These are phyloP conservation scores for Drosophila kohkoa DNA, from an alignment of 1,140 invertebrate genomes.

Conservation along the genomic window DNA sequence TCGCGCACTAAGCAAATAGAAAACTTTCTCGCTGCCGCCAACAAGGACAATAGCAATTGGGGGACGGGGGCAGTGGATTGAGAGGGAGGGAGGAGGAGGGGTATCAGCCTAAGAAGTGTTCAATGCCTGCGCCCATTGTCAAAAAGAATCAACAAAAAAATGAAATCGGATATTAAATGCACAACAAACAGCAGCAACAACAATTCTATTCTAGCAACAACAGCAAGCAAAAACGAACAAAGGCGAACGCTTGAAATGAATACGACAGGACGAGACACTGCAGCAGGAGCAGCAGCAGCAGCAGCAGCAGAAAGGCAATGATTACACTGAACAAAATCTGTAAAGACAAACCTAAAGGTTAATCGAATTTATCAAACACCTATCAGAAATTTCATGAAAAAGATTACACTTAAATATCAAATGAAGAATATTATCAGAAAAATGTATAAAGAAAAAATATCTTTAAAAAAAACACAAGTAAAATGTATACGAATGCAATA, in stretches of 20 bases:
- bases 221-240: constrained; percentile 43
- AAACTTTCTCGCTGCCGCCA: constrained; percentile 58
- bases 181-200: constrained; percentile 52
- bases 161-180: constrained; percentile 83
- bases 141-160: constrained; percentile 65
- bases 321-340: constrained; percentile 29
- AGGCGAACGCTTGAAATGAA: constrained; percentile 53
- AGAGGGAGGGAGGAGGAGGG: constrained; percentile 12
- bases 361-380: too few species aligned
- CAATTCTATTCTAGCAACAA: too few species aligned
- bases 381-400: too few species aligned
- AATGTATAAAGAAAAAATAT: too few species aligned
- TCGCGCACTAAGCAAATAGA: constrained; percentile 67
- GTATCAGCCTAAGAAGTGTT: constrained; percentile 34
- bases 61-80: not conserved
- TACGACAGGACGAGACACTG: constrained; percentile 33
- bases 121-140: constrained; percentile 59
- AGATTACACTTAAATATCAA: too few species aligned
- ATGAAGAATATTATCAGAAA: too few species aligned
- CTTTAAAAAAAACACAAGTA: too few species aligned
- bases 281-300: constrained; percentile 17
- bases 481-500: too few species aligned
- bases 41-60: constrained; percentile 43
- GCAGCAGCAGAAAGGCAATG: too few species aligned
- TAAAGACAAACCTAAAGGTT: too few species aligned